Evolutionary conservation across 1,140 invertebrate genomes (phyloP).

Genomic region (Meloidogyne exigua): DNA sequence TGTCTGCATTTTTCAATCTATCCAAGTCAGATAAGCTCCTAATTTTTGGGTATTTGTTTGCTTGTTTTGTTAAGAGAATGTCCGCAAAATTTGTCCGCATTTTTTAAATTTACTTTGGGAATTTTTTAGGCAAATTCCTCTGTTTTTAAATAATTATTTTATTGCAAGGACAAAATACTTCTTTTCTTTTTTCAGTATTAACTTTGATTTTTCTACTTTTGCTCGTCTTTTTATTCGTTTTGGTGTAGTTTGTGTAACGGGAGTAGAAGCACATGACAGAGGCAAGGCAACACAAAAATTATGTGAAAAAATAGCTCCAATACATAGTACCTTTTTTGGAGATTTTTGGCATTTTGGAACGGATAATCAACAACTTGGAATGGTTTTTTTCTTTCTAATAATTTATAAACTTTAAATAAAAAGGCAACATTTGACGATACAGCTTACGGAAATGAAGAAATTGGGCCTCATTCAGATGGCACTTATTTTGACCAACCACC

Average conservation of each 20-base stretch:
- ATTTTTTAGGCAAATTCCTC: too few relatives aligned
- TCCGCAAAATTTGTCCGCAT: too few relatives aligned
- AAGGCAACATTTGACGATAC: slow-evolving; percentile 69
- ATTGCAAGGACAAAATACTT: neutral
- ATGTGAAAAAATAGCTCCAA: slow-evolving; percentile 48
- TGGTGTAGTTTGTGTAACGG: slow-evolving; percentile 50
- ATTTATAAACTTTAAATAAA: too few relatives aligned
- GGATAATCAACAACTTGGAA: slow-evolving; percentile 25
- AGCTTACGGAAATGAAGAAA: slow-evolving; percentile 69
- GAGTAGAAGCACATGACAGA: slow-evolving; percentile 44
- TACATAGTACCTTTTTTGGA: slow-evolving; percentile 55
- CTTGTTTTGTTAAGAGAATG: too few relatives aligned
- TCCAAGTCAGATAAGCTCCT: too few relatives aligned
- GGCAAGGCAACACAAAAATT: slow-evolving; percentile 49
- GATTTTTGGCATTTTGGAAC: slow-evolving; percentile 57
- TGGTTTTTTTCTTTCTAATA: neutral
- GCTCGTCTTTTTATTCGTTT: slow-evolving; percentile 46
- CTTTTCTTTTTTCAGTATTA: slow-evolving; percentile 31
- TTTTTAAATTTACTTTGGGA: too few relatives aligned
- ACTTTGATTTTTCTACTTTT: slow-evolving; percentile 50
- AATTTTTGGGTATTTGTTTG: too few relatives aligned
- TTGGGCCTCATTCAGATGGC: slow-evolving; percentile 71
- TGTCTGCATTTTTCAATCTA: too few relatives aligned
- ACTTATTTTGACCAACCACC: slow-evolving; percentile 75
- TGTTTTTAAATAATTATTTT: too few relatives aligned